A percentile compares a stretch with the other conserved stretches of the same genome.
phyloP scores from a whole-genome alignment of 2,797 vertebrate genomes.

The Bradypus variegatus region DNA sequence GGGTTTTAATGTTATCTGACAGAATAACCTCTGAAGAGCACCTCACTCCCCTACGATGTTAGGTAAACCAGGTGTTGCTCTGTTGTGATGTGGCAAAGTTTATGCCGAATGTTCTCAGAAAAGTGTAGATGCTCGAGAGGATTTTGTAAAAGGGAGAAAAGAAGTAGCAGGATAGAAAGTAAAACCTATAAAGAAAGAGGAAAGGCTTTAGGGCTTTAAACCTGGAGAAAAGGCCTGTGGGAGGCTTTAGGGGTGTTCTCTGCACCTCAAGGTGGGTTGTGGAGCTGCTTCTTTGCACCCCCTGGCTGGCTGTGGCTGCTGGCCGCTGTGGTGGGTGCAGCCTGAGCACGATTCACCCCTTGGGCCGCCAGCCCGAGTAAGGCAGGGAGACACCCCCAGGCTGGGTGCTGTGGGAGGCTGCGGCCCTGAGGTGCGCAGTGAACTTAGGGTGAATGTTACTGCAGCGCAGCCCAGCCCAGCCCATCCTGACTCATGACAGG shows the following conservation, averaged over 20 bases:
- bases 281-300: background rate
- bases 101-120: background rate
- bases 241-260: accelerated
- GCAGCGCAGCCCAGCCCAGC: no score
- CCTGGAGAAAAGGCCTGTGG: background rate
- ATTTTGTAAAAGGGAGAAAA: background rate
- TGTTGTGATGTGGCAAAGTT: background rate
- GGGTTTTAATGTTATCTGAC: background rate
- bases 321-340: background rate
- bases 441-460: background rate
- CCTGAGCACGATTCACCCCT: no score
- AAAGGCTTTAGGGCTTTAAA: background rate
- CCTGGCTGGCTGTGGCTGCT: background rate
- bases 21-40: background rate
- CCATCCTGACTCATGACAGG: background rate
- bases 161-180: background rate
- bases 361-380: background rate
- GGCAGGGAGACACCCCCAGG: no score
- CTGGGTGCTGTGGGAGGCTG: no score
- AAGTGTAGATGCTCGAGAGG: background rate
- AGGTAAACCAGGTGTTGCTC: background rate
- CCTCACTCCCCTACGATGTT: background rate
- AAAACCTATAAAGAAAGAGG: background rate
- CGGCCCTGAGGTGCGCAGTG: background rate
- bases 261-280: background rate